phyloP scores from a whole-genome alignment of 2,888 invertebrate species.

The Aphodius granarius region DNA sequence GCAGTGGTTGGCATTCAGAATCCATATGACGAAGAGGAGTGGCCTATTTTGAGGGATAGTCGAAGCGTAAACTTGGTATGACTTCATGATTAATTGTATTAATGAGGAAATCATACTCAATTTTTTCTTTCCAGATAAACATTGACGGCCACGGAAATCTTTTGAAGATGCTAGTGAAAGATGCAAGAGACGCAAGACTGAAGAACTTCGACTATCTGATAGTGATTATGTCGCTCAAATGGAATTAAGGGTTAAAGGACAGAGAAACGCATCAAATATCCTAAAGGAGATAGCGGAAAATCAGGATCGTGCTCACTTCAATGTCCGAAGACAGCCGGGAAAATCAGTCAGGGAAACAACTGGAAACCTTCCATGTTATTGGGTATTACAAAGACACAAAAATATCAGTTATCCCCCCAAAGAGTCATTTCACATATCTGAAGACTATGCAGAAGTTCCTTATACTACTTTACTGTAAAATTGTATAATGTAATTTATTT shows the following conservation, averaged over 20 bases:
- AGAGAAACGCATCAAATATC: slow-evolving; percentile 13
- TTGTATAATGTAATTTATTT: not conserved
- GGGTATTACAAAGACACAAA: slow-evolving; percentile 11
- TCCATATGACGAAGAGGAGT: not conserved
- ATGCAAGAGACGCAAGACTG: no score
- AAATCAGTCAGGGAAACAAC: slow-evolving; percentile 11
- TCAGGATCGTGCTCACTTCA: not conserved
- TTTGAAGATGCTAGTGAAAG: no score
- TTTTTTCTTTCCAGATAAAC: not conserved
- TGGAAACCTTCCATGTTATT: slow-evolving; percentile 3
- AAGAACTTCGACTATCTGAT: no score
- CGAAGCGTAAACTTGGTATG: not conserved
- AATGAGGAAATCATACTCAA: not conserved
- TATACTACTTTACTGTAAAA: no score
- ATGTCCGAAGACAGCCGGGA: no score
- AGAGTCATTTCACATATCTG: slow-evolving; percentile 9
- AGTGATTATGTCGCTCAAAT: slow-evolving; percentile 13
- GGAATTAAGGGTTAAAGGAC: slow-evolving; percentile 12
- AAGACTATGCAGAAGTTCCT: slow-evolving; percentile 9
- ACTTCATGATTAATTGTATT: not conserved
- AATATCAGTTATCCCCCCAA: slow-evolving; percentile 9
- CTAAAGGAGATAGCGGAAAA: slow-evolving; percentile 6
- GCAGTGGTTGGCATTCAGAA: not conserved
- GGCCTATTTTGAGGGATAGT: not conserved
- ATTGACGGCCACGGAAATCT: not conserved